Evolutionary conservation across 1,140 invertebrate genomes (phyloP).

Genomic region (Neodiprion fabricii): DNA sequence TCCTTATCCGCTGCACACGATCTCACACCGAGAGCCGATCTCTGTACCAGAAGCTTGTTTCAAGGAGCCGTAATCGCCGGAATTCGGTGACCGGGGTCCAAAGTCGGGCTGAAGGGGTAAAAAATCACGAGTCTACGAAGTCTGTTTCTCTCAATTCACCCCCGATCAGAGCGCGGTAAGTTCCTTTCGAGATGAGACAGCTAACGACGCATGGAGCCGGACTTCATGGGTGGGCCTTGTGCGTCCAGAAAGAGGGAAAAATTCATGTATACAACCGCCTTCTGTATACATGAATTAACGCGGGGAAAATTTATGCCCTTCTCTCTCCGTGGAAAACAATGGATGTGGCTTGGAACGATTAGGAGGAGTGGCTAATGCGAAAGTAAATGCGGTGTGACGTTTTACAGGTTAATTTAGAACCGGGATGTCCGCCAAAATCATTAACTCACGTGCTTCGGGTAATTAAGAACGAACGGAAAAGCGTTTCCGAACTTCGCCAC

Average conservation of each 20-base stretch:
- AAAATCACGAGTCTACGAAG: slow-evolving; percentile 6
- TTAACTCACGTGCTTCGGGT: not conserved
- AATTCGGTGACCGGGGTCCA: slow-evolving; percentile 28
- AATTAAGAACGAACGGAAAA: slow-evolving; percentile 8
- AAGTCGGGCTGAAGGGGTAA: not conserved
- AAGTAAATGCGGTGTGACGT: slow-evolving; percentile 16
- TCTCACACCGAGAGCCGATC: slow-evolving; percentile 27
- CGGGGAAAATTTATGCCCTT: slow-evolving; percentile 3
- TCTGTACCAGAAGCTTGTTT: slow-evolving; percentile 24
- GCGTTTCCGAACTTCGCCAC: not conserved
- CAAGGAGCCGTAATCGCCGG: slow-evolving; percentile 25
- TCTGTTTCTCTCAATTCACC: not conserved
- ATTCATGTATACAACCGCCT: no score
- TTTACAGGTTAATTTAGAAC: slow-evolving; percentile 16
- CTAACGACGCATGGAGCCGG: not conserved
- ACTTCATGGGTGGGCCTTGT: slow-evolving; percentile 9
- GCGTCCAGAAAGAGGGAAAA: not conserved
- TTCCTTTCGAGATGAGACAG: not conserved
- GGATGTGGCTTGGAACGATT: not conserved
- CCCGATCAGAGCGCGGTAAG: not conserved
- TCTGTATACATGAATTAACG: slow-evolving; percentile 4
- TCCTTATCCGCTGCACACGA: slow-evolving; percentile 37
- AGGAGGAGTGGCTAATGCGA: slow-evolving; percentile 6
- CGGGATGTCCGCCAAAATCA: slow-evolving; percentile 5
- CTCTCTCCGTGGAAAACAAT: not conserved